A percentile compares a stretch with the other conserved stretches of the same genome.
Conservation (phyloP, 1,140 invertebrate species). For the Andricus grossulariae region DNA sequence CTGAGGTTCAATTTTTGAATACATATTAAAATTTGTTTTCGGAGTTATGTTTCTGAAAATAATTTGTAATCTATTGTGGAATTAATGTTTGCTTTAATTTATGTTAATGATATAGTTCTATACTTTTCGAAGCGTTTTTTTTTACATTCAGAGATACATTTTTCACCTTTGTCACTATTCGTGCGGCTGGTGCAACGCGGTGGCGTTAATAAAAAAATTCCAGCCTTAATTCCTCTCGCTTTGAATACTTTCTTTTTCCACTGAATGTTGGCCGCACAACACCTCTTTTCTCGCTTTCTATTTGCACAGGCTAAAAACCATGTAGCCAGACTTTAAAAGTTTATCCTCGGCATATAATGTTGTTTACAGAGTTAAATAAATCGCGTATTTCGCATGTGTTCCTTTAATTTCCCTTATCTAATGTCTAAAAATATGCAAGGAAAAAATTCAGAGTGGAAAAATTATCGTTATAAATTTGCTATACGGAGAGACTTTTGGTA, state of each 20-base stretch:
- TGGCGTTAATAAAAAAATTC: constrained; percentile 64
- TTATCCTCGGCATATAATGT: not conserved
- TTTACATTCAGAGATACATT: constrained; percentile 25
- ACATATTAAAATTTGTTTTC: too few species aligned
- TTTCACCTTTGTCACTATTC: constrained; percentile 25
- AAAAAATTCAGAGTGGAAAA: too few species aligned
- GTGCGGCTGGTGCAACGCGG: not conserved
- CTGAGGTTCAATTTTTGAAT: too few species aligned
- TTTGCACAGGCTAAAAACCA: not conserved
- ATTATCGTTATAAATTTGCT: too few species aligned
- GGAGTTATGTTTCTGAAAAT: not conserved
- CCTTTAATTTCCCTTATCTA: too few species aligned
- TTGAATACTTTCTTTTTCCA: not conserved
- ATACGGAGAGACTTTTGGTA: too few species aligned
- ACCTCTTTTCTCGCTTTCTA: not conserved
- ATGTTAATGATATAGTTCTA: not conserved
- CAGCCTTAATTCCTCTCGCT: constrained; percentile 48
- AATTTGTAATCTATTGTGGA: too few species aligned
- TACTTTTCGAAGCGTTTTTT: not conserved
- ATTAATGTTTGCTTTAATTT: not conserved
- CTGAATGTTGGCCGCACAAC: not conserved
- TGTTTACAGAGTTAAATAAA: too few species aligned
- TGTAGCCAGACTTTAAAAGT: not conserved
- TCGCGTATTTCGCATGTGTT: too few species aligned
- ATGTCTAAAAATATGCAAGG: too few species aligned